Evolutionary conservation across 2,113 vertebrate genomes (phyloP).

Genomic region (Hypocryptadius cinnamomeus): DNA sequence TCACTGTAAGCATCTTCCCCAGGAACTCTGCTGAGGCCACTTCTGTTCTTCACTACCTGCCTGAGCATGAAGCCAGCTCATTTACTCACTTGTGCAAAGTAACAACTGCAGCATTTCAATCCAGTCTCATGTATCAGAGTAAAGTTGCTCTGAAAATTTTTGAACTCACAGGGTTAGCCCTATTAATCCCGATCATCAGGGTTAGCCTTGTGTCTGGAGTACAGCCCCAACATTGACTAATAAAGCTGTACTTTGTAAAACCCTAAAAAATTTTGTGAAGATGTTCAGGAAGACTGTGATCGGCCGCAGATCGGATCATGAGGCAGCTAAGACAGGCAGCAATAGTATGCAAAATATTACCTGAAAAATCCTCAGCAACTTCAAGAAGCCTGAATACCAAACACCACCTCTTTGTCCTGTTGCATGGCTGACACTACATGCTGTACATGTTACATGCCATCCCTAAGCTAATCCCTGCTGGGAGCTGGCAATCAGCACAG

Average conservation of each 20-base stretch:
- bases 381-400: neutral
- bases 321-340: neutral
- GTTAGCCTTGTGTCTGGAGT: neutral
- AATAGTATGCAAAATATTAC: neutral
- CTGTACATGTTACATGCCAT: neutral
- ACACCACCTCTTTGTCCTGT: neutral
- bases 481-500: neutral
- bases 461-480: neutral
- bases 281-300: neutral
- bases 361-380: neutral
- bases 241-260: neutral
- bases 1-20: neutral
- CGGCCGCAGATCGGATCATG: neutral
- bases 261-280: neutral
- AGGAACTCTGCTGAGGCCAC: neutral
- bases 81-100: neutral
- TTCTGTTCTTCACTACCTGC: neutral
- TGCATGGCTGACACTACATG: accelerated
- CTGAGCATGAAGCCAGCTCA: neutral
- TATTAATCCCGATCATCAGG: neutral
- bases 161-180: neutral
- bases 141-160: neutral
- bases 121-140: neutral
- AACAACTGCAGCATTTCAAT: neutral
- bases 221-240: neutral